These are phyloP conservation scores for Belgica antarctica DNA, from an alignment of 2,888 invertebrate genomes.

Conservation along the genomic window DNA sequence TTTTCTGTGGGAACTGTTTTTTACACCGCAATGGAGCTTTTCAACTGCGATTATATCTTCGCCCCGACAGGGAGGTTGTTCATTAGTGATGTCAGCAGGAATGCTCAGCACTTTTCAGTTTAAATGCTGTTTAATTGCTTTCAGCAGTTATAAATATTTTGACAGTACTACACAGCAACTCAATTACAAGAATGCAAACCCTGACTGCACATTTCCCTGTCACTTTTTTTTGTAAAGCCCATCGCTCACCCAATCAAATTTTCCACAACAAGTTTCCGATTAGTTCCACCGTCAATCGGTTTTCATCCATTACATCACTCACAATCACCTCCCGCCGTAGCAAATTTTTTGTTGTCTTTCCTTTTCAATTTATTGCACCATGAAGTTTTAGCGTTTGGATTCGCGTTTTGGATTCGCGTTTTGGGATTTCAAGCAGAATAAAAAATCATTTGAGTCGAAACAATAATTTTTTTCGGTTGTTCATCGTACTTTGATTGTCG, in stretches of 20 bases:
- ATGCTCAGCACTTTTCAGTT: too few species aligned
- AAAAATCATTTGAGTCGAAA: background rate
- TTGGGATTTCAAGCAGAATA: background rate
- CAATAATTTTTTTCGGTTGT: conserved; percentile 15
- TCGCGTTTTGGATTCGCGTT: background rate
- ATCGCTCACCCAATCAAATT: too few species aligned
- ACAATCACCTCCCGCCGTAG: too few species aligned
- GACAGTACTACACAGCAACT: too few species aligned
- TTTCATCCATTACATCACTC: too few species aligned
- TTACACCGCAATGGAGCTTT: background rate
- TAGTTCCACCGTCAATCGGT: too few species aligned
- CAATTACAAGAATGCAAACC: too few species aligned
- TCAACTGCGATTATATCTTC: conserved; percentile 12
- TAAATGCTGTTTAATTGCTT: too few species aligned
- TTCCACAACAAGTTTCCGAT: too few species aligned
- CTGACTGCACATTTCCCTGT: background rate
- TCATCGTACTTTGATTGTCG: background rate
- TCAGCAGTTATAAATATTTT: too few species aligned
- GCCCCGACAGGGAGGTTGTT: too few species aligned
- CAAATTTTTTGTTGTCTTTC: background rate
- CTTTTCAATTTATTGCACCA: background rate
- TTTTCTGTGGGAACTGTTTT: conserved; percentile 12
- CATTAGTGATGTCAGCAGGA: too few species aligned
- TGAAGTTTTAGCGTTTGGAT: background rate
- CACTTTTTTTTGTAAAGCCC: background rate